Evolutionary conservation across 2,888 invertebrate genomes (phyloP).

Genomic region (Deroplatys truncata): DNA sequence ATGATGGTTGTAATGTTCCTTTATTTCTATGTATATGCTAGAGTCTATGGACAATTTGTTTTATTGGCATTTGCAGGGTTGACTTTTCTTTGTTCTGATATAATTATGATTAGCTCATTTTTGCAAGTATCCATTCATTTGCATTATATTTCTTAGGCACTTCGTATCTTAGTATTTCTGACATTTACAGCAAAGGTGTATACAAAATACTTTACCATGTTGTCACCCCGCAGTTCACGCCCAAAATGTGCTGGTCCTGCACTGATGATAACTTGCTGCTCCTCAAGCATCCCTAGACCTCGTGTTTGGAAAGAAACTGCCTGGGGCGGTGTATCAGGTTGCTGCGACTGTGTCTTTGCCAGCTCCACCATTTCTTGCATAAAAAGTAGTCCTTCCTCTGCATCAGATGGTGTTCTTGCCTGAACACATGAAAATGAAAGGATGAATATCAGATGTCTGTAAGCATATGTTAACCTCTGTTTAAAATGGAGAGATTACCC

Average conservation of each 20-base stretch:
- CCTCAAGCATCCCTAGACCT: constrained; percentile 22
- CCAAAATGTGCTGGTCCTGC: constrained; percentile 94
- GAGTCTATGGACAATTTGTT: no score
- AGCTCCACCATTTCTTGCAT: constrained; percentile 97
- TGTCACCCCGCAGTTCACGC: constrained; percentile 57
- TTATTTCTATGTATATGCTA: no score
- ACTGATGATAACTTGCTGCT: constrained; percentile 47
- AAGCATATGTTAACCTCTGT: not conserved
- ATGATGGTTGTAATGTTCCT: no score
- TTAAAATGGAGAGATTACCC: no score
- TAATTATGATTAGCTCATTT: no score
- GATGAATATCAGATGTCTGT: not conserved
- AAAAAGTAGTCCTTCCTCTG: constrained; percentile 87
- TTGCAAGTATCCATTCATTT: no score
- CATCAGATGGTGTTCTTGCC: constrained; percentile 83
- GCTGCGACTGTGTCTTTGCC: constrained; percentile 64
- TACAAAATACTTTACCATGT: not conserved
- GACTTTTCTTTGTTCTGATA: no score
- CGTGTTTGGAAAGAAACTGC: constrained; percentile 48
- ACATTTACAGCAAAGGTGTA: no score
- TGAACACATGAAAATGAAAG: constrained; percentile 42
- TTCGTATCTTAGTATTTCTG: no score
- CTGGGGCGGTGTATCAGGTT: constrained; percentile 54
- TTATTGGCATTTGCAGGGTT: no score
- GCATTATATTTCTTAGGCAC: no score